These are phyloP conservation scores for Brachyhypopomus gauderio DNA, from an alignment of 2,113 vertebrate genomes.

Conservation along the genomic window DNA sequence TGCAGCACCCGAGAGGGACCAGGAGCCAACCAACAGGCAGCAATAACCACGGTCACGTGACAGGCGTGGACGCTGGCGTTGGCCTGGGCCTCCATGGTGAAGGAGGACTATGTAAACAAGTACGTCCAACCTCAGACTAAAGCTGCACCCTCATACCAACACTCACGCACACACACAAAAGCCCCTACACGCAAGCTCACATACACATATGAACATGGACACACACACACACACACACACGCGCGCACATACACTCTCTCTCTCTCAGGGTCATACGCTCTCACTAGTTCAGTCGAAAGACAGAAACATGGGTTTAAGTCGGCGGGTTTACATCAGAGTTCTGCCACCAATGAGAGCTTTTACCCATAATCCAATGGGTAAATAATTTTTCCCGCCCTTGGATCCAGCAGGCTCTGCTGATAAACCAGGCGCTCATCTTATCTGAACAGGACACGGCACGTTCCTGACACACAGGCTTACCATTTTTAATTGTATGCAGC, in stretches of 20 bases:
- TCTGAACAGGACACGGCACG: constrained; percentile 62
- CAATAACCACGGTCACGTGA: constrained; percentile 75
- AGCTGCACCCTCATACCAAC: constrained; percentile 16
- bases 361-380: constrained; percentile 64
- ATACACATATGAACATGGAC: no score
- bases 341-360: constrained; percentile 48
- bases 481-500: constrained; percentile 69
- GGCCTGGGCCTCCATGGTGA: constrained; percentile 66
- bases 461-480: constrained; percentile 57
- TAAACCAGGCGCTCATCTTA: constrained; percentile 64
- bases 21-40: constrained; percentile 68
- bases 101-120: constrained; percentile 65
- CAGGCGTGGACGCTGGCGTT: constrained; percentile 69
- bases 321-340: constrained; percentile 54
- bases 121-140: constrained; percentile 54
- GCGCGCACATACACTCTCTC: not conserved
- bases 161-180: not conserved
- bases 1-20: constrained; percentile 20
- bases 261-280: constrained; percentile 45
- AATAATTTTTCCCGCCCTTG: constrained; percentile 66
- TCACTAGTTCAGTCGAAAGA: constrained; percentile 56
- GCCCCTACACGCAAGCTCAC: not conserved
- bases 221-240: constrained; percentile 18
- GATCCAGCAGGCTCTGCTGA: constrained; percentile 59
- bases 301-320: constrained; percentile 52